Conservation (phyloP, 2,888 invertebrate species). For the Harpalus rubripes region DNA sequence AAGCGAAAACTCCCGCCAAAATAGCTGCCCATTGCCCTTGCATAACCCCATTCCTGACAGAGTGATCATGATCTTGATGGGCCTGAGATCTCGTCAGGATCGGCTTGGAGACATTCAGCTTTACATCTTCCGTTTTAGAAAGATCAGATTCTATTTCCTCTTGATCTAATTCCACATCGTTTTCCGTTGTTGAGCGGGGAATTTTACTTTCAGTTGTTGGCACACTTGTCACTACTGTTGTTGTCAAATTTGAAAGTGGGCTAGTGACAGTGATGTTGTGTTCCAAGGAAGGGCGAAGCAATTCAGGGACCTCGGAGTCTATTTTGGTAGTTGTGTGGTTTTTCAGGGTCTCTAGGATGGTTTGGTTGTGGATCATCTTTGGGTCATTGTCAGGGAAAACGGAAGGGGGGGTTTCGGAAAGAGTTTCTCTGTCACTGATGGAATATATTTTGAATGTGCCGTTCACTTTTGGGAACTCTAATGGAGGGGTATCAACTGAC, state of each 20-base stretch:
- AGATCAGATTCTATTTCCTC: constrained; percentile 69
- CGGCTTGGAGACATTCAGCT: background rate
- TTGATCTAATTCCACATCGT: constrained; percentile 65
- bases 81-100: background rate
- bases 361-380: constrained; percentile 63
- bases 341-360: constrained; percentile 53
- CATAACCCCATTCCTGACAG: constrained; percentile 62
- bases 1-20: constrained; percentile 73
- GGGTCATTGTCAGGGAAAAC: constrained; percentile 68
- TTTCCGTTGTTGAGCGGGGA: background rate
- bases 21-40: constrained; percentile 71
- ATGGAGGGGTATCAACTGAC: constrained; percentile 48
- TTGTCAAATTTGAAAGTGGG: background rate
- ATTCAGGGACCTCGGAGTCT: constrained; percentile 78
- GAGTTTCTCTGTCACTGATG: constrained; percentile 77
- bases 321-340: constrained; percentile 22
- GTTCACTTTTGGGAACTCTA: constrained; percentile 76
- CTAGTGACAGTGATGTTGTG: background rate
- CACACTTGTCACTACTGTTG: background rate
- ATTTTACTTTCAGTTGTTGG: background rate
- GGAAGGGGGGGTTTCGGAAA: constrained; percentile 53
- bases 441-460: constrained; percentile 76
- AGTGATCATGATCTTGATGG: constrained; percentile 40
- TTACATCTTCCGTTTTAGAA: constrained; percentile 38
- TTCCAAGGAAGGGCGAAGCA: constrained; percentile 70